Base-by-base conservation (phyloP, 2,113 vertebrate genomes). In the Oceanites oceanicus region DNA sequence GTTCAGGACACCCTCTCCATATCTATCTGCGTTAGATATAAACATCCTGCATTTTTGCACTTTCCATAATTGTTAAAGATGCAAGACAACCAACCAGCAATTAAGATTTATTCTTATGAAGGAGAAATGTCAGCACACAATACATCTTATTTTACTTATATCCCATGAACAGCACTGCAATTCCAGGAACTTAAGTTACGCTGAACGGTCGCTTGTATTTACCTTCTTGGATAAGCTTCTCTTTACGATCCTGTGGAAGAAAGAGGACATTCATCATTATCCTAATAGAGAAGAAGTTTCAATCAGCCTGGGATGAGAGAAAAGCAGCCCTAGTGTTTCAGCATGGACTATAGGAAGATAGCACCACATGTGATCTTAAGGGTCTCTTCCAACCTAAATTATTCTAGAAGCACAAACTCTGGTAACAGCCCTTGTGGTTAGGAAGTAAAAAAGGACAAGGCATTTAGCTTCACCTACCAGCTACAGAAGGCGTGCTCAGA, bases 191-290 rank as follows among this genome's bases (percentile, higher is more conserved):
- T 99, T 95, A 99, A 81, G 94, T 98, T 32, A 99, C 40, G 36
- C 29, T 95, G 91, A 97, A 98, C 0, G 92, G 97, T 82, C 95
- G 98, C 12, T 98, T 16, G 27, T 95, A 62, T 94, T 98, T 99
- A 92, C 99, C 99, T 86, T 98, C 98, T 77, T 95, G 97, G 82
- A 99, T 99, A 90, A 92, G 91, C 94, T 90, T 98, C 96, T 99
- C 98, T 88, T 94, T 79, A 72, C 11, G 72, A 32, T 92, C 90
- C 92, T 91, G 90, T 44, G 79, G 83, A 92, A 92, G 40, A 81
- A 81, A 92, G 42, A 73, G 62, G 94, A 93, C 20, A 68, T 21
- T 34, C 49, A 53, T 68, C 62, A 73, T 56, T 65, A 78, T 13
- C 58, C 74, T 42, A 0, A 4, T 10, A 32, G 3, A 80, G 23